Conservation (phyloP, 1,140 invertebrate species). For the Globodera ellingtonae region DNA sequence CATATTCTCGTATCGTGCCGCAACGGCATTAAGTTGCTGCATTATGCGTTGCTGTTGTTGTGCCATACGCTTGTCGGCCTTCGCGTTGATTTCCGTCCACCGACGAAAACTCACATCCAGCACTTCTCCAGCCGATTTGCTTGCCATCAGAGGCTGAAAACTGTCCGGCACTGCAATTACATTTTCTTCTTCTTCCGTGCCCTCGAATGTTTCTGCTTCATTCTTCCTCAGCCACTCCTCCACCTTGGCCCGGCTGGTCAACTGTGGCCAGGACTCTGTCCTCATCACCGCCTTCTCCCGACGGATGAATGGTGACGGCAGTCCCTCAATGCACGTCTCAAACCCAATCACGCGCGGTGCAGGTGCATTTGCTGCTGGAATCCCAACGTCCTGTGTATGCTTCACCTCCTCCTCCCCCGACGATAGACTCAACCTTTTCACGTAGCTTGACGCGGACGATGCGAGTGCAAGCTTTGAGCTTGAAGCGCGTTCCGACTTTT, state of each 20-base stretch:
- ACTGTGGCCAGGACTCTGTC: conserved; percentile 12
- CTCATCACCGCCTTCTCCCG: conserved; percentile 20
- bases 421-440: background rate
- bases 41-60: too few relatives aligned
- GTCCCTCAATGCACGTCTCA: conserved; percentile 7
- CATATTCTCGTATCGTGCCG: too few relatives aligned
- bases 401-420: background rate
- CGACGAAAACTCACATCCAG: too few relatives aligned
- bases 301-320: conserved; percentile 9
- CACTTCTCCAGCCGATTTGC: too few relatives aligned
- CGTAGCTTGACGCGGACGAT: background rate
- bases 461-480: background rate
- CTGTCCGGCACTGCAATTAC: too few relatives aligned
- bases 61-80: too few relatives aligned
- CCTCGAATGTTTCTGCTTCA: background rate
- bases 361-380: too few relatives aligned
- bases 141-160: too few relatives aligned
- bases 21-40: too few relatives aligned
- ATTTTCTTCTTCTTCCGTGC: conserved; percentile 4
- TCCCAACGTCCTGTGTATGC: background rate
- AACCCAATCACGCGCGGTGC: conserved; percentile 10
- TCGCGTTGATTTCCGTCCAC: too few relatives aligned
- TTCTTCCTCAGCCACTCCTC: conserved; percentile 29
- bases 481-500: background rate
- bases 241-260: conserved; percentile 24